phyloP scores from a whole-genome alignment of 2,888 invertebrate species.

The Nematopogon swammerdamellus region DNA sequence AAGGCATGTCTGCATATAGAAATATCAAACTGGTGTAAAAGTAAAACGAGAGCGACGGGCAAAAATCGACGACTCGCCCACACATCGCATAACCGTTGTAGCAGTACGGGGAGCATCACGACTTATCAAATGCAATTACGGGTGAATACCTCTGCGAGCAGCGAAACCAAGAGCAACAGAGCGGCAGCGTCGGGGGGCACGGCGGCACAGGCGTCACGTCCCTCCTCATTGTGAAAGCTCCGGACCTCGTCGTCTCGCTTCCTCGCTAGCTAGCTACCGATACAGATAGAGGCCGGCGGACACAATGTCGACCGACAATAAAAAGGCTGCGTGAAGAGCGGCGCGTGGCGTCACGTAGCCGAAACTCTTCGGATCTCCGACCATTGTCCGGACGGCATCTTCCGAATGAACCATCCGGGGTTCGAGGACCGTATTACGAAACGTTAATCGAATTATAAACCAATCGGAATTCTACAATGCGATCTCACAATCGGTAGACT shows the following conservation, averaged over 20 bases:
- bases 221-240: not conserved
- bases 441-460: constrained; percentile 35
- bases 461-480: constrained; percentile 8
- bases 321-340: constrained; percentile 16
- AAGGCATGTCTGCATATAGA: no score
- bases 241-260: not conserved
- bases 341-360: constrained; percentile 39
- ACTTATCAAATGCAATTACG: not conserved
- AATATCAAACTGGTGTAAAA: no score
- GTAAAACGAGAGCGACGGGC: not conserved
- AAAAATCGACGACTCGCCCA: not conserved
- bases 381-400: not conserved
- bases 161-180: not conserved
- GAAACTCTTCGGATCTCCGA: no score
- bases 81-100: not conserved
- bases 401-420: constrained; percentile 13
- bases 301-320: not conserved
- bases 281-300: not conserved
- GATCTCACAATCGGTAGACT: no score
- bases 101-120: not conserved
- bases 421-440: constrained; percentile 35
- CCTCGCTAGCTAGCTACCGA: no score
- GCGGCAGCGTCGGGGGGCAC: not conserved
- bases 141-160: not conserved
- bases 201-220: not conserved